A percentile compares a stretch with the other conserved stretches of the same genome.
Conservation (phyloP, 2,888 invertebrate species). For the Stenolophus ochropezus region DNA sequence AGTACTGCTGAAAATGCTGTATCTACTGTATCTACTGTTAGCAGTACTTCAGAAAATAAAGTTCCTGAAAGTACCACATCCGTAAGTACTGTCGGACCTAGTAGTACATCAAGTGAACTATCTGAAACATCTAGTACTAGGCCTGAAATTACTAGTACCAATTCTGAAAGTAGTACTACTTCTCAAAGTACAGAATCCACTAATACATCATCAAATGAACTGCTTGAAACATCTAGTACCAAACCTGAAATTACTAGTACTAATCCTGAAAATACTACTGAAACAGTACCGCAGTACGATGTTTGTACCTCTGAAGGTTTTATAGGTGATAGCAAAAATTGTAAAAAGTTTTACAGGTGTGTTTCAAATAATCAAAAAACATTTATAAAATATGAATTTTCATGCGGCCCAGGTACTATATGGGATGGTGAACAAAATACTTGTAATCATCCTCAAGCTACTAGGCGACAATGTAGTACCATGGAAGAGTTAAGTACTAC, state of each 20-base stretch:
- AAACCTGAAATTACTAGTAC: slow-evolving; percentile 22
- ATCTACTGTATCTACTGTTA: background rate
- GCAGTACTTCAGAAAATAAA: slow-evolving; percentile 16
- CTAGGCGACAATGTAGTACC: slow-evolving; percentile 63
- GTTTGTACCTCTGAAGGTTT: slow-evolving; percentile 82
- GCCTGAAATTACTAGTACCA: background rate
- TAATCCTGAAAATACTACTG: background rate
- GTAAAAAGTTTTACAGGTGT: slow-evolving; percentile 86
- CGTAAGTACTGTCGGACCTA: too few relatives aligned
- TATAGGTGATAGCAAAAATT: slow-evolving; percentile 80
- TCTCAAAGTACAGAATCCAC: too few relatives aligned
- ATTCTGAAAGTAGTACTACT: background rate
- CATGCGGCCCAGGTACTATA: slow-evolving; percentile 84
- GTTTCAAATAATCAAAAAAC: slow-evolving; percentile 76
- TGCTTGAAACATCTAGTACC: slow-evolving; percentile 16
- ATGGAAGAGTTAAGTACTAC: background rate
- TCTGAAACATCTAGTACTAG: background rate
- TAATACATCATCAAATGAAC: too few relatives aligned
- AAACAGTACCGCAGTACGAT: slow-evolving; percentile 62
- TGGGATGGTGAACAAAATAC: slow-evolving; percentile 83
- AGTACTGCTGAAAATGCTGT: background rate
- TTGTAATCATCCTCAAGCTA: slow-evolving; percentile 84
- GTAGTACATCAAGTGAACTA: background rate
- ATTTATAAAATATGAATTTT: slow-evolving; percentile 81
- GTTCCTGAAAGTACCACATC: slow-evolving; percentile 1